A percentile compares a stretch with the other conserved stretches of the same genome.
Conservation (phyloP, 2,797 vertebrate species). For the Dendrocincla fuliginosa region DNA sequence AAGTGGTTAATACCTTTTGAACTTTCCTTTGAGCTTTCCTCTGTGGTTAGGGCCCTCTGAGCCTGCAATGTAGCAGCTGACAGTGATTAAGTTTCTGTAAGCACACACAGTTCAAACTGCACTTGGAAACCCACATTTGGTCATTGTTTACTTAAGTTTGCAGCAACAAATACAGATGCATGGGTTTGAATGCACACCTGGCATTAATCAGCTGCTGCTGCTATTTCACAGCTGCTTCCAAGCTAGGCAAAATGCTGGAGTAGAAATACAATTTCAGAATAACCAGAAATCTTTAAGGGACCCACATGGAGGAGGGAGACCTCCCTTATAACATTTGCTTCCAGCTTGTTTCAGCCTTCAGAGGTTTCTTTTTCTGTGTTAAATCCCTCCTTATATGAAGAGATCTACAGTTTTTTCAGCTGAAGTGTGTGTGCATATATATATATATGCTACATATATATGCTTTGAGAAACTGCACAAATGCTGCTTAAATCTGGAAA, state of each 20-base stretch:
- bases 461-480: not conserved
- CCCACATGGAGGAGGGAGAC: not conserved
- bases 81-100: constrained; percentile 52
- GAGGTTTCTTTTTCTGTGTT: not conserved
- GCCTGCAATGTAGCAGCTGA: not conserved
- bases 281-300: constrained; percentile 31
- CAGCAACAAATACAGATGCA: constrained; percentile 66
- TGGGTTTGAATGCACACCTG: constrained; percentile 61
- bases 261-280: constrained; percentile 9
- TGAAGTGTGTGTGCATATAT: not conserved
- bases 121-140: constrained; percentile 64
- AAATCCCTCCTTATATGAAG: not conserved
- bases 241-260: constrained; percentile 33
- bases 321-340: not conserved
- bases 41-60: not conserved
- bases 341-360: not conserved
- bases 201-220: constrained; percentile 67
- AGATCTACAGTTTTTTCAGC: not conserved
- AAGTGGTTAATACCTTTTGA: constrained; percentile 52
- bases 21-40: constrained; percentile 53
- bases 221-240: constrained; percentile 65
- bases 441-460: not conserved
- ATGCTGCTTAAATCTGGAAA: not conserved
- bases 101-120: constrained; percentile 42
- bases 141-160: constrained; percentile 67